These are phyloP conservation scores for Eleginops maclovinus DNA, from an alignment of 2,113 vertebrate species.

Conservation along the genomic window DNA sequence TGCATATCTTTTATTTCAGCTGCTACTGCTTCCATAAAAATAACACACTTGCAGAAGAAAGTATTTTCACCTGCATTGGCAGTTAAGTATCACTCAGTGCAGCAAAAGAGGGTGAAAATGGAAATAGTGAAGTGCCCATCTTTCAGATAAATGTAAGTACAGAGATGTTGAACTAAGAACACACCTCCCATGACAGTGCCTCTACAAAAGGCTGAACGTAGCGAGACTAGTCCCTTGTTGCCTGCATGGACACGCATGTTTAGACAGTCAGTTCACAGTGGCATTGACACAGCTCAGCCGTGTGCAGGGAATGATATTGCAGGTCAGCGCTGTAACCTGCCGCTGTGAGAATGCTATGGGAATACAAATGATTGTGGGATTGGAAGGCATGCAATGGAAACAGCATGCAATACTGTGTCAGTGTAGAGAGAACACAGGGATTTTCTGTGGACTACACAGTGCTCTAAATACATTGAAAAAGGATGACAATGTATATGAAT, in stretches of 20 bases:
- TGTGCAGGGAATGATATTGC: slow-evolving; percentile 33
- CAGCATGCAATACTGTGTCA: not conserved
- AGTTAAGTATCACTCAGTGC: slow-evolving; percentile 17
- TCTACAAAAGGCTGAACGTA: slow-evolving; percentile 14
- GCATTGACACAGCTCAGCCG: slow-evolving; percentile 28
- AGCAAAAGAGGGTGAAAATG: not conserved
- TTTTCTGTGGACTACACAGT: not conserved
- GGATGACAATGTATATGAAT: not conserved
- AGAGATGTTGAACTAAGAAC: slow-evolving; percentile 2
- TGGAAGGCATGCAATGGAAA: slow-evolving; percentile 25
- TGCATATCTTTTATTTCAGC: not conserved
- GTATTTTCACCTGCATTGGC: slow-evolving; percentile 3
- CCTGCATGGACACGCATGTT: slow-evolving; percentile 20
- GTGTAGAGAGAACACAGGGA: slow-evolving; percentile 17
- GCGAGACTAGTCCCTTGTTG: not conserved
- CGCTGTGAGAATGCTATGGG: slow-evolving; percentile 42
- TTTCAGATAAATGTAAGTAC: not conserved
- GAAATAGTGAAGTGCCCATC: not conserved
- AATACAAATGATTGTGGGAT: slow-evolving; percentile 59
- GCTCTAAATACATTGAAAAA: slow-evolving; percentile 16
- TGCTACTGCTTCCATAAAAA: slow-evolving; percentile 28
- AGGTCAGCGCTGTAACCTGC: slow-evolving; percentile 45
- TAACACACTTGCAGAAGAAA: not conserved
- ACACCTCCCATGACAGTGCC: not conserved
- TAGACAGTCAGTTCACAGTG: slow-evolving; percentile 48